phyloP scores from a whole-genome alignment of 2,113 vertebrate genomes.

The Pycnonotus jocosus region DNA sequence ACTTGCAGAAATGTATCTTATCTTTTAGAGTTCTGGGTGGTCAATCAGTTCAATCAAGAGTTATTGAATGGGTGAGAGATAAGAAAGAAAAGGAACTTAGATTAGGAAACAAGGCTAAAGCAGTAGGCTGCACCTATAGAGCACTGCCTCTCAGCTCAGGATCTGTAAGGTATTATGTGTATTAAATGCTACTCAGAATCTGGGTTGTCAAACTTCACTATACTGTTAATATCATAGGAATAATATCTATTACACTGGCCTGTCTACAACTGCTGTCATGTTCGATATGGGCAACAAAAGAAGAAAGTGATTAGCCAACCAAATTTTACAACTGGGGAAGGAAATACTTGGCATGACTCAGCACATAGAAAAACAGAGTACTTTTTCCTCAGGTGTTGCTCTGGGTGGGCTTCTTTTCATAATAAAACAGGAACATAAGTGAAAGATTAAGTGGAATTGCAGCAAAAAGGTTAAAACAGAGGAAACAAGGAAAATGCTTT shows the following conservation, averaged over 20 bases:
- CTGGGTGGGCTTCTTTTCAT: not conserved
- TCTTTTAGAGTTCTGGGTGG: not conserved
- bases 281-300: not conserved
- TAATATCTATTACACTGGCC: not conserved
- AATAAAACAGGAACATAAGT: not conserved
- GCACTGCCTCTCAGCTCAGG: not conserved
- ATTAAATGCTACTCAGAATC: not conserved
- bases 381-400: not conserved
- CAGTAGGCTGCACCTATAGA: not conserved
- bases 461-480: not conserved
- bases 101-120: not conserved
- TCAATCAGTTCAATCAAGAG: not conserved
- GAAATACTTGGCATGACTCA: not conserved
- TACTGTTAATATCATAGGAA: not conserved
- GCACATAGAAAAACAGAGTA: not conserved
- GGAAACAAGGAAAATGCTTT: not conserved
- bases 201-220: not conserved
- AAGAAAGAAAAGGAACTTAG: not conserved
- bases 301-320: not conserved
- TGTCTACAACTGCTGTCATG: not conserved
- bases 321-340: not conserved
- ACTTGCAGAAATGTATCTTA: not conserved
- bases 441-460: not conserved
- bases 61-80: not conserved
- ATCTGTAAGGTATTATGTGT: not conserved